phyloP scores from a whole-genome alignment of 92 coral and sea anemone genomes.

The Parazoanthus atlanticus region DNA sequence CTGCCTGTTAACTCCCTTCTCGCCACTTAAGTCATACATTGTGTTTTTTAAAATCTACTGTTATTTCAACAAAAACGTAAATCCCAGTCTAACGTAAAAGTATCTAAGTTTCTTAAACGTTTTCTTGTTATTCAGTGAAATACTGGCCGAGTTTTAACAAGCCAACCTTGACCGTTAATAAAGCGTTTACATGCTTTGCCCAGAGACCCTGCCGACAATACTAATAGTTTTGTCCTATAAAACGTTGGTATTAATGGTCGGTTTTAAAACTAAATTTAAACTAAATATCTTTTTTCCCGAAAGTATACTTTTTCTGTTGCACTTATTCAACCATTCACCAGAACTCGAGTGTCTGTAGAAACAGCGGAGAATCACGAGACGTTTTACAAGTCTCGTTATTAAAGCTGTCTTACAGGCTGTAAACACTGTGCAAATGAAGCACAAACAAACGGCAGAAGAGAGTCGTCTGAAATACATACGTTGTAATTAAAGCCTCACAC shows the following conservation, averaged over 20 bases:
- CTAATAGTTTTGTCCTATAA: not conserved
- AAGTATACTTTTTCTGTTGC: not conserved
- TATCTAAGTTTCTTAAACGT: not conserved
- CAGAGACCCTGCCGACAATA: not conserved
- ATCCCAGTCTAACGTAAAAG: not conserved
- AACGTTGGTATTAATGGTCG: not conserved
- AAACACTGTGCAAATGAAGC: not conserved
- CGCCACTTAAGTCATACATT: not conserved
- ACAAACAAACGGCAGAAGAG: not conserved
- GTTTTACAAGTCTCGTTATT: not conserved
- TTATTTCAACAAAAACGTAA: not conserved
- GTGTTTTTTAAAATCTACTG: not conserved
- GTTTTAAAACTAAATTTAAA: not conserved
- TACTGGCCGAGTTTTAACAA: not conserved
- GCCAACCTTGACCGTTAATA: too few relatives aligned
- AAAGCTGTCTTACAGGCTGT: not conserved
- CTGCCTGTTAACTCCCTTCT: not conserved
- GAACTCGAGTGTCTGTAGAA: not conserved
- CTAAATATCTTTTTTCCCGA: not conserved
- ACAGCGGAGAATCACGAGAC: not conserved
- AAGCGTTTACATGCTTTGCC: too few relatives aligned
- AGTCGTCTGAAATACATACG: not conserved
- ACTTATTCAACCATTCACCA: too few relatives aligned
- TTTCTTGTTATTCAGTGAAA: not conserved
- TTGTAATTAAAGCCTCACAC: too few relatives aligned